Conservation (phyloP, 2,113 vertebrate genomes). For the Corythaeola cristata region DNA sequence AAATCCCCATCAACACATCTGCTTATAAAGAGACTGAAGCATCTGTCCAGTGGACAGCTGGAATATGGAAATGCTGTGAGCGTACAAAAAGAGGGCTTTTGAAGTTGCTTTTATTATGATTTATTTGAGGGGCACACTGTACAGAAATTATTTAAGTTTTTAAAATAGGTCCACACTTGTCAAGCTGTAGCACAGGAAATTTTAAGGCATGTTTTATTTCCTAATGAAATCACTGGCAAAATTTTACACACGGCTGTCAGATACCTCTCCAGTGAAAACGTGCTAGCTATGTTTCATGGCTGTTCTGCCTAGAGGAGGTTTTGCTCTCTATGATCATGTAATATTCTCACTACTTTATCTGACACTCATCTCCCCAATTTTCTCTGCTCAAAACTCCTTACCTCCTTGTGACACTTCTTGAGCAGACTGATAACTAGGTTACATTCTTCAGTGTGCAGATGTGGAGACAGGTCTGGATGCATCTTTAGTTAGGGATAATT, state of each 20-base stretch:
- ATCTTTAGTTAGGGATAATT: slow-evolving; percentile 80
- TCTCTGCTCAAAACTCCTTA: slow-evolving; percentile 63
- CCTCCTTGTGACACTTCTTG: slow-evolving; percentile 87
- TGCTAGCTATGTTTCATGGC: neutral
- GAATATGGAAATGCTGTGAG: neutral
- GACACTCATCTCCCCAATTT: neutral
- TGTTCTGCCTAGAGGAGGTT: neutral
- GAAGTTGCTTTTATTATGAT: neutral
- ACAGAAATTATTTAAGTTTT: neutral
- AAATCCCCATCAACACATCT: neutral
- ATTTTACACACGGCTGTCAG: neutral
- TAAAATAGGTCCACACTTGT: neutral
- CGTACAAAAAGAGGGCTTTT: neutral
- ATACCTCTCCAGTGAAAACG: neutral
- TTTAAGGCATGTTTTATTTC: neutral
- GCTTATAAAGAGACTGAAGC: neutral
- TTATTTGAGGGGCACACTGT: neutral
- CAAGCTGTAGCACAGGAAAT: neutral
- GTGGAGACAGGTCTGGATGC: slow-evolving; percentile 93
- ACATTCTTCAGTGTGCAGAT: slow-evolving; percentile 93
- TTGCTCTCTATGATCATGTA: neutral
- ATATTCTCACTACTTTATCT: neutral
- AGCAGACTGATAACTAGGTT: slow-evolving; percentile 86
- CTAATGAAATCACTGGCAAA: neutral
- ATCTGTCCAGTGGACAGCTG: neutral